A percentile compares a stretch with the other conserved stretches of the same genome.
phyloP scores from a whole-genome alignment of 1,140 invertebrate species.

The Drosophila nasuta region DNA sequence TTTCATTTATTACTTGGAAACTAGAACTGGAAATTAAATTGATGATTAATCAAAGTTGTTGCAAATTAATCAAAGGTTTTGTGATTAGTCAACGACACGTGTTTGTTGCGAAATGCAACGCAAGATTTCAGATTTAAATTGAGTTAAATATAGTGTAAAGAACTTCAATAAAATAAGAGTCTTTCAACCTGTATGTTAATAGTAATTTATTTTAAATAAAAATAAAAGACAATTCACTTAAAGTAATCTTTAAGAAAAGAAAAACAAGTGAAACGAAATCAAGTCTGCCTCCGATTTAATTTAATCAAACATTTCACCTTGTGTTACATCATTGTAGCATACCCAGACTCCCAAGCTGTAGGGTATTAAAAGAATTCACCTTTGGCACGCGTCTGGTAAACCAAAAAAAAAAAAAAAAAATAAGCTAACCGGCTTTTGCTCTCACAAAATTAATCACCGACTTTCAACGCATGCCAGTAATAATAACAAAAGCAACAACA shows the following conservation, averaged over 20 bases:
- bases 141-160: neutral
- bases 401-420: conserved; percentile 9
- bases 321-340: neutral
- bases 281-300: neutral
- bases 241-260: neutral
- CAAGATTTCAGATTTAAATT: neutral
- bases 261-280: too few species aligned
- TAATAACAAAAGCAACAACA: conserved; percentile 28
- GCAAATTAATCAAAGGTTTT: conserved; percentile 51
- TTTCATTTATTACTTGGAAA: conserved; percentile 25
- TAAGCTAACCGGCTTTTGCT: conserved; percentile 68
- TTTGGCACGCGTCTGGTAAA: conserved; percentile 68
- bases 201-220: neutral
- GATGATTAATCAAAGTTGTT: conserved; percentile 47
- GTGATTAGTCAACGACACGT: conserved; percentile 29
- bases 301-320: neutral
- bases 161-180: neutral
- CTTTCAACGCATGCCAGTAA: conserved; percentile 57
- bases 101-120: conserved; percentile 47
- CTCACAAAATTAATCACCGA: conserved; percentile 65
- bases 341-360: neutral
- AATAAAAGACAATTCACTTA: neutral
- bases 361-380: conserved; percentile 27
- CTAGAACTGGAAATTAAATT: conserved; percentile 37
- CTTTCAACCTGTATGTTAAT: too few species aligned